Base-by-base conservation (phyloP, 2,888 invertebrate species). In the Acanthosepion esculentum region DNA sequence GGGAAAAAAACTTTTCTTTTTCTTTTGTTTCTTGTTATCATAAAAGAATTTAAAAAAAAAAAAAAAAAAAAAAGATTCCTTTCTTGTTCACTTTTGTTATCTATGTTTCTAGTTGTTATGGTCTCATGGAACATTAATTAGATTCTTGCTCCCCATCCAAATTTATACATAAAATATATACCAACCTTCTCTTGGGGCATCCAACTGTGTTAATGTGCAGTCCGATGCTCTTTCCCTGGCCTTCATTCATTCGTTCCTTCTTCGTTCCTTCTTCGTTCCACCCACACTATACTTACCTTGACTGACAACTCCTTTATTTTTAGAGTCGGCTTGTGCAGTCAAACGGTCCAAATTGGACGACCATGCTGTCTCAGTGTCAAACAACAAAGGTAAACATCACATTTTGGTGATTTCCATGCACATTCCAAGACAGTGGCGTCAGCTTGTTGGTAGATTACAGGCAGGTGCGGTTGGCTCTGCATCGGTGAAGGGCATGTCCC, bases 301-400 rank as follows among this genome's bases (percentile, higher is more conserved):
- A 93, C 48, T 48, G 48, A 48, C 93, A 48, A 93, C 93, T 48
- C 93, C 93, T 93, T 93, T 93, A 93, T 93, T 93, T 93, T 48
- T 93, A 93, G 93, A 93, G 93, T 93, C 93, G 93, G 93, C 93
- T 93, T 93, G 93, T 93, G 93, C 93, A 93, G 93, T 93, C 93
- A 93, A 93, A 93, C 93, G 53, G 93, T 93, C 93, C 93, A 93
- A 93, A 93, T 93, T 26, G 93, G 93, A 93, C 93, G 93, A 48
- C 93, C 93, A 53, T 93, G 93, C 93, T 93, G 93, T 53, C 93
- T 93, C 93, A 93, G 93, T 93, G 93, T 93, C 50, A 93, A 93
- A 50, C 93, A 93, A 53, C 93, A 93, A 93, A 93, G 93, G 93
- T 93, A 48, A 94, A 41, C 48, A 91, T 91, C 91, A 29, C 55